These are phyloP conservation scores for Oscheius sp. DNA, from an alignment of 2,888 invertebrate species.

Conservation along the genomic window DNA sequence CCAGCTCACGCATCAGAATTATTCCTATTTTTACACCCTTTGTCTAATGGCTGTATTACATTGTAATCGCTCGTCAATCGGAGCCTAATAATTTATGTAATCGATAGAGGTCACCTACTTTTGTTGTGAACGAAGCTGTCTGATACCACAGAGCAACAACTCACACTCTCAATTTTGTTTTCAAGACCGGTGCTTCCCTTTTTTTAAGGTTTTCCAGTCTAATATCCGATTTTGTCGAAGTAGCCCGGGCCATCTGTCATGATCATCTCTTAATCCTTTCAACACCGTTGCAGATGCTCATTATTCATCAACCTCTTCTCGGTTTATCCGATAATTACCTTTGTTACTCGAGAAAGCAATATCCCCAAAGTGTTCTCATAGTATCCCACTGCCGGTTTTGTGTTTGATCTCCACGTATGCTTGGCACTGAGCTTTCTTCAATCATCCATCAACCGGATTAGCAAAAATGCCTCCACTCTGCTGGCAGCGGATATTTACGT, in stretches of 20 bases:
- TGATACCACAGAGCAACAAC: too few relatives aligned
- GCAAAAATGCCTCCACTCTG: conserved; percentile 24
- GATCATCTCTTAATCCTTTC: conserved; percentile 9
- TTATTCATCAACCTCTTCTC: conserved; percentile 19
- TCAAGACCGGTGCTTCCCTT: not conserved
- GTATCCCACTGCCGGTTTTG: conserved; percentile 21
- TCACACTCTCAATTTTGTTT: too few relatives aligned
- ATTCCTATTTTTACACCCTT: too few relatives aligned
- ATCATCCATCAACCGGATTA: conserved; percentile 35
- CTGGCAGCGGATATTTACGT: conserved; percentile 7
- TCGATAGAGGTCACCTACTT: too few relatives aligned
- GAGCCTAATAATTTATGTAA: too few relatives aligned
- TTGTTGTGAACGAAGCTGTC: too few relatives aligned
- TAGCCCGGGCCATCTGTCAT: conserved; percentile 24
- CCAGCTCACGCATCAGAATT: too few relatives aligned
- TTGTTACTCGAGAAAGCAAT: not conserved
- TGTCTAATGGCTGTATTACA: too few relatives aligned
- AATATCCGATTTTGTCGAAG: not conserved
- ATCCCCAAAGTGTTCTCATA: not conserved
- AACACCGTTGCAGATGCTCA: conserved; percentile 31
- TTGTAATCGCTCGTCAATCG: too few relatives aligned
- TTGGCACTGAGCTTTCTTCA: conserved; percentile 3
- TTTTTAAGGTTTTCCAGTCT: not conserved
- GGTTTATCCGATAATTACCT: conserved; percentile 21
- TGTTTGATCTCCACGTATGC: conserved; percentile 28